Conservation (phyloP, 2,888 invertebrate species). For the Thymelicus sylvestris region DNA sequence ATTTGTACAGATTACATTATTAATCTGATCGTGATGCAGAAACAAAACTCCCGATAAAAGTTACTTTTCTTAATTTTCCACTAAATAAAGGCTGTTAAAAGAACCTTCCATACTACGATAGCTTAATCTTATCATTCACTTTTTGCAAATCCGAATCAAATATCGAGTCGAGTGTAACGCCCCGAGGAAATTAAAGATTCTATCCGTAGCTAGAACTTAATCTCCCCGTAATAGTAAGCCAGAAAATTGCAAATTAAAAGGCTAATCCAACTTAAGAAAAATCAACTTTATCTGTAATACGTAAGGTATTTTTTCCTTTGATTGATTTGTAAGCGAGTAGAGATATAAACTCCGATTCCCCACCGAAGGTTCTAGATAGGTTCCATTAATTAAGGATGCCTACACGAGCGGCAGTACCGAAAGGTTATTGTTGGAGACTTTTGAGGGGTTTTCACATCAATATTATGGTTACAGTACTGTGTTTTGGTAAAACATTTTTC, state of each 20-base stretch:
- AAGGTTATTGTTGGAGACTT: conserved; percentile 42
- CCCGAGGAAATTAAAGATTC: conserved; percentile 83
- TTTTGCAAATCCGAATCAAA: conserved; percentile 54
- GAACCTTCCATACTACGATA: conserved; percentile 14
- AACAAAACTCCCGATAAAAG: too few relatives aligned
- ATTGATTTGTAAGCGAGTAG: conserved; percentile 42
- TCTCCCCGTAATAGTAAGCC: conserved; percentile 75
- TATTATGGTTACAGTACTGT: too few relatives aligned
- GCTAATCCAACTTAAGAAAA: conserved; percentile 38
- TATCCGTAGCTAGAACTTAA: conserved; percentile 77
- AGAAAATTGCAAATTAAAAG: conserved; percentile 82
- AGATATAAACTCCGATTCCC: conserved; percentile 75
- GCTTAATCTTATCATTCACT: conserved; percentile 32
- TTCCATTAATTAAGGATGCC: conserved; percentile 76
- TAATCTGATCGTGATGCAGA: too few relatives aligned
- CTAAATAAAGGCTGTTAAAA: conserved; percentile 3
- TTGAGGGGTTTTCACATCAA: not conserved
- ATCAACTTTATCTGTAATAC: conserved; percentile 33
- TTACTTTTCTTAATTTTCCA: not conserved
- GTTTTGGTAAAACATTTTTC: not conserved
- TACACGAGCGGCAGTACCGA: conserved; percentile 61
- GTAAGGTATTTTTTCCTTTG: conserved; percentile 48
- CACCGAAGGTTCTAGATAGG: conserved; percentile 65
- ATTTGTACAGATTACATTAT: too few relatives aligned
- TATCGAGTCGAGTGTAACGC: conserved; percentile 65